These are phyloP conservation scores for Cydia fagiglandana DNA, from an alignment of 1,140 invertebrate genomes.

Conservation along the genomic window DNA sequence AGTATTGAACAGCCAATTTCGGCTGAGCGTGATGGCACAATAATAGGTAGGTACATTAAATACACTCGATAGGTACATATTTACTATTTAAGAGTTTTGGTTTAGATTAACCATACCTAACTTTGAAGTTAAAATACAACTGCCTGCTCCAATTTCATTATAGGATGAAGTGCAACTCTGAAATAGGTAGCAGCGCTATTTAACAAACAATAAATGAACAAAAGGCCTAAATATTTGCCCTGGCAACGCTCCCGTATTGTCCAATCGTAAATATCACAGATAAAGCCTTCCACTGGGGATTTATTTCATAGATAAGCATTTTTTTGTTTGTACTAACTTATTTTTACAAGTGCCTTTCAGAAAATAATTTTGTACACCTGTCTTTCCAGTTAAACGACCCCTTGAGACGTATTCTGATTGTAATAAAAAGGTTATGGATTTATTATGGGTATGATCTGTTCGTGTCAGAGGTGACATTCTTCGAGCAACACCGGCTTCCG, in stretches of 20 bases:
- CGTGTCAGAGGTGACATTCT: no score
- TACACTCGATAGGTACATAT: neutral
- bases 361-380: no score
- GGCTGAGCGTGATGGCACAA: no score
- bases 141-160: neutral
- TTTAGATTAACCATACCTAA: neutral
- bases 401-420: no score
- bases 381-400: no score
- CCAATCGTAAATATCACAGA: conserved; percentile 30
- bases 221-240: conserved; percentile 30
- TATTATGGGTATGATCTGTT: no score
- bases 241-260: conserved; percentile 29
- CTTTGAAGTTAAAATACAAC: neutral
- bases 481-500: no score
- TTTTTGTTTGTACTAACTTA: no score
- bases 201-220: conserved; percentile 32
- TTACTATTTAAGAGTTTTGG: neutral
- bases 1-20: no score
- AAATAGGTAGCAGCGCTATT: conserved; percentile 8
- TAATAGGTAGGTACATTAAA: no score
- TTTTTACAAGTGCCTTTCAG: no score
- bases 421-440: no score
- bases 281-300: conserved; percentile 21
- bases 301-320: neutral
- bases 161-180: neutral